Percentiles rank a stretch among this genome's conserved stretches.
phyloP scores from a whole-genome alignment of 2,113 vertebrate species.

The Pseudorhombus dupliciocellatus region DNA sequence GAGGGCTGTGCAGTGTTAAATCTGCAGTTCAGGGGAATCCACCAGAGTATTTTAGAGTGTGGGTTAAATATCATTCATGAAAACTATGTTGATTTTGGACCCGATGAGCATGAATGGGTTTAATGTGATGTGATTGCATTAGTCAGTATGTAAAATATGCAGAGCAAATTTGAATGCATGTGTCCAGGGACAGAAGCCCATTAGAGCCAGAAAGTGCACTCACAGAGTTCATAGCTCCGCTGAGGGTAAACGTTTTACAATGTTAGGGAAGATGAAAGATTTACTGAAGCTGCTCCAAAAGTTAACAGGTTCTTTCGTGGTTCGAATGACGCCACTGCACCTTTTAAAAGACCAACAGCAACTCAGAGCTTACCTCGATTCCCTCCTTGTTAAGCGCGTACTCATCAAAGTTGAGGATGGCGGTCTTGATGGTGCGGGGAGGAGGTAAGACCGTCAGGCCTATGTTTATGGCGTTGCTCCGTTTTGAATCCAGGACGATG shows the following conservation, averaged over 20 bases:
- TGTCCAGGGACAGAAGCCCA: not conserved
- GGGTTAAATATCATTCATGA: slow-evolving; percentile 16
- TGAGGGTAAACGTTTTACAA: too few relatives aligned
- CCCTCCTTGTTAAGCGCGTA: slow-evolving; percentile 99
- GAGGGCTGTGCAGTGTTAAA: slow-evolving; percentile 35
- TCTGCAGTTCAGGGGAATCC: slow-evolving; percentile 35
- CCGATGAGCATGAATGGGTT: slow-evolving; percentile 32
- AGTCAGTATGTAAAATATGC: not conserved
- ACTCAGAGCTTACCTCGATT: slow-evolving; percentile 88
- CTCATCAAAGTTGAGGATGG: slow-evolving; percentile 98
- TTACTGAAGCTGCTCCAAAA: too few relatives aligned
- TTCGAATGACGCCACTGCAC: not conserved
- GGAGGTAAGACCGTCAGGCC: slow-evolving; percentile 96
- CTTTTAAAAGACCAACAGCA: not conserved
- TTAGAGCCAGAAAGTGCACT: not conserved
- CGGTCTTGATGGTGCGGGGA: slow-evolving; percentile 96
- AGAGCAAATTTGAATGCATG: slow-evolving; percentile 4
- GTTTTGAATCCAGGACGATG: slow-evolving; percentile 95
- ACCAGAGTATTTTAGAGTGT: slow-evolving; percentile 33
- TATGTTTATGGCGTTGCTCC: slow-evolving; percentile 98
- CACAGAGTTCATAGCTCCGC: not conserved
- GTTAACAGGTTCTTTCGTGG: too few relatives aligned
- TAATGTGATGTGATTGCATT: slow-evolving; percentile 15
- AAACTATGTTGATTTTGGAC: slow-evolving; percentile 55
- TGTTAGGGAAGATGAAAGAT: not conserved